Base-by-base conservation (phyloP, 2,797 vertebrate genomes). In the Euphonia xanthogaster region DNA sequence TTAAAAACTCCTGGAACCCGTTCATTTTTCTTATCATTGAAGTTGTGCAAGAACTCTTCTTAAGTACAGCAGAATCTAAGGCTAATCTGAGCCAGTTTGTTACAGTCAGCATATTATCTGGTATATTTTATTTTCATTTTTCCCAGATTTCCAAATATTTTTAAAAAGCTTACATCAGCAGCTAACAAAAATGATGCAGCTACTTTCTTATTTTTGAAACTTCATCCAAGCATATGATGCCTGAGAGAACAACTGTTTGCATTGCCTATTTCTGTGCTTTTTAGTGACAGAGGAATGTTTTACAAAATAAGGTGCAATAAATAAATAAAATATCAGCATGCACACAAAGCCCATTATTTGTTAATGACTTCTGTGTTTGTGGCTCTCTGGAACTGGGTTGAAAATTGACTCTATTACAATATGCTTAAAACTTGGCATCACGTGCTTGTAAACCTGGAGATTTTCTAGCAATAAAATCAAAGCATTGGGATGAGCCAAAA, bases 351-450 rank as follows among this genome's bases (percentile, higher is more conserved):
- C 85, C 60, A 75, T 94, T 94, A 87, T 92, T 95, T 92, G 82
- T 95, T 93, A 96, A 96, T 85, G 91, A 82, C 63, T 93, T 88
- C 80, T 86, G 57, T 1, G 0, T 88, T 95, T 77, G 86, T 82
- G 76, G 7, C 51, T 95, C 75, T 86, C 83, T 92, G 94, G 88
- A 88, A 93, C 70, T 88, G 67, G 51, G 80, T 94, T 47, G 86
- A 95, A 95, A 96, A 96, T 58, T 86, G 54, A 96, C 80, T 96
- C 77, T 27, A 71, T 96, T 95, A 83, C 31, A 84, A 75, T 63
- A 95, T 82, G 80, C 95, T 96, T 92, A 88, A 96, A 97, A 96
- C 72, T 97, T 97, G 96, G 72, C 95, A 87, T 33, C 16, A 8
- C 62, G 62, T 28, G 17, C 86, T 92, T 96, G 80, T 73, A 91